Evolutionary conservation across 2,113 vertebrate species (phyloP), one percentile per base, ranked within the genome.

Genomic region (Varanus salvator): DNA sequence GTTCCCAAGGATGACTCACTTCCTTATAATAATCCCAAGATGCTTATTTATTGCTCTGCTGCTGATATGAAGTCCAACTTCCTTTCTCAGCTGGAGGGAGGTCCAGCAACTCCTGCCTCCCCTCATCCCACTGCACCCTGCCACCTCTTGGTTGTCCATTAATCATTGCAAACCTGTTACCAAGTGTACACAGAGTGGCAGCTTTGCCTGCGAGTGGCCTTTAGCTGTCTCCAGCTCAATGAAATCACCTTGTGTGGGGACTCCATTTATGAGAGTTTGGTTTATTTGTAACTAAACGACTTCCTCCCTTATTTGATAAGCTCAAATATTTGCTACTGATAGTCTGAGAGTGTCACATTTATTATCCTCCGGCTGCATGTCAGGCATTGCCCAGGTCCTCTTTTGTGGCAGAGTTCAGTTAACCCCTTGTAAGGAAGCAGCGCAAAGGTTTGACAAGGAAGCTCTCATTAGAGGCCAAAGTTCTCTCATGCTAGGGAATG

Each of bases 241-340:
- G 97, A 96, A 97, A 97, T 97, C 94, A 95, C 96, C 96, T 96
- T 97, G 96, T 96, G 95, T 95, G 95, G 96, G 97, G 96, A 95
- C 97, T 97, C 97, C 96, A 96, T 98, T 98, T 97, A 98, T 97
- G 96, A 97, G 97, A 96, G 96, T 96, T 97, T 96, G 97, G 96
- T 97, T 98, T 97, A 98, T 98, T 97, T 98, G 97, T 97, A 97
- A 97, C 97, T 96, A 97, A 97, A 98, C 96, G 93, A 97, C 98
- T 98, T 98, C 98, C 98, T 98, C 97, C 87, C 90, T 96, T 97
- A 97, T 97, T 97, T 97, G 97, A 97, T 98, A 98, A 98, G 97
- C 97, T 97, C 97, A 97, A 97, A 98, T 97, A 97, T 98, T 97
- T 98, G 97, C 97, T 97, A 96, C 97, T 96, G 97, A 97, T 97